A percentile compares a stretch with the other conserved stretches of the same genome.
These are phyloP conservation scores for Petromus typicus DNA, from an alignment of 2,113 vertebrate genomes.

Conservation along the genomic window DNA sequence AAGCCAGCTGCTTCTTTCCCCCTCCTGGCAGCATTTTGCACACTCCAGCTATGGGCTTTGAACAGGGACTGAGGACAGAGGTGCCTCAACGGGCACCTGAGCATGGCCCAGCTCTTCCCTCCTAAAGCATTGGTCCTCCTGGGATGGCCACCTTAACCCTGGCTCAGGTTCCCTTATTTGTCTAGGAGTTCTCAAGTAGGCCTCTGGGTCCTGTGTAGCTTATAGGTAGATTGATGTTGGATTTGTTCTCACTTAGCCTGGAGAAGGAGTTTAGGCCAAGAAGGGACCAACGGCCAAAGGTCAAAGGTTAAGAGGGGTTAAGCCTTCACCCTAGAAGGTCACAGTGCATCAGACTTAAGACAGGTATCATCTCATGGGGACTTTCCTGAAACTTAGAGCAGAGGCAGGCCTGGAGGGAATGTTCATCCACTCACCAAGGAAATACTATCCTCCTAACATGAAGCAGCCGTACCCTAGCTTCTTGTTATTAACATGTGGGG, in stretches of 20 bases:
- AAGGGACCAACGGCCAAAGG: slow-evolving; percentile 43
- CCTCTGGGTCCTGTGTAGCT: slow-evolving; percentile 58
- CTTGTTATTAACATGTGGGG: not conserved
- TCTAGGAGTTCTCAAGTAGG: not conserved
- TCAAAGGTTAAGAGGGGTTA: slow-evolving; percentile 81
- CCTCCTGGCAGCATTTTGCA: not conserved
- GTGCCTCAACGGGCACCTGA: not conserved
- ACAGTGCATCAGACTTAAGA: slow-evolving; percentile 57
- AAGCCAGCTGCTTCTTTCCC: not conserved
- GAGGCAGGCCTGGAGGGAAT: slow-evolving; percentile 9
- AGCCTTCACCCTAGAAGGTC: slow-evolving; percentile 72
- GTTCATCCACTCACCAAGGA: not conserved
- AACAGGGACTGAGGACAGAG: not conserved
- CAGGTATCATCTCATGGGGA: slow-evolving; percentile 59
- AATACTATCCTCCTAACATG: not conserved
- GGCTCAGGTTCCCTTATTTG: not conserved
- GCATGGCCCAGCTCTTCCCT: not conserved
- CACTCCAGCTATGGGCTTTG: not conserved
- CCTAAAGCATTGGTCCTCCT: not conserved
- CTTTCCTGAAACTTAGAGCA: slow-evolving; percentile 57
- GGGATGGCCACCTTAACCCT: not conserved
- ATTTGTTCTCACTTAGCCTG: slow-evolving; percentile 72
- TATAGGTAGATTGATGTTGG: slow-evolving; percentile 40
- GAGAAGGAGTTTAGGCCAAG: slow-evolving; percentile 63
- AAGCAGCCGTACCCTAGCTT: not conserved